Conservation (phyloP, 2,888 invertebrate species). For the Pterobdella sp. region DNA sequence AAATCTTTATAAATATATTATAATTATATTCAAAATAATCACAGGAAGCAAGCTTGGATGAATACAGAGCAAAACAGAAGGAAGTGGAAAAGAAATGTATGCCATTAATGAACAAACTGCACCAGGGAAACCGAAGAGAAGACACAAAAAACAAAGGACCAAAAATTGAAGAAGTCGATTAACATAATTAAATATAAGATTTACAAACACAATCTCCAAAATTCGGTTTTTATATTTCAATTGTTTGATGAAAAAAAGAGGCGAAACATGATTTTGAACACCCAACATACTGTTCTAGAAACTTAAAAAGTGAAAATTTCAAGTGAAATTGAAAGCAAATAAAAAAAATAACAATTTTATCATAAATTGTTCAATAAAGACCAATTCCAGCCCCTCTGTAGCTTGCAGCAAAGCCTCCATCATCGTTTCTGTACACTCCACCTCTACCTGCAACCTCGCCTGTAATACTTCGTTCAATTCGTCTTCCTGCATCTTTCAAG, state of each 20-base stretch:
- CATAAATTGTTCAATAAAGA: too few relatives aligned
- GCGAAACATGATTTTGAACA: too few relatives aligned
- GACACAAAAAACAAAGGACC: slow-evolving; percentile 22
- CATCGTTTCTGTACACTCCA: neutral
- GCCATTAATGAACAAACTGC: slow-evolving; percentile 87
- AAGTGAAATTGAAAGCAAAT: too few relatives aligned
- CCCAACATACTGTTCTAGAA: too few relatives aligned
- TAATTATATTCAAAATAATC: neutral
- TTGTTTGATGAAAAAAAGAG: too few relatives aligned
- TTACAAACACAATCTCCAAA: too few relatives aligned
- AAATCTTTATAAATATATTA: neutral
- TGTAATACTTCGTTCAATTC: neutral
- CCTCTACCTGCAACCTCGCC: neutral
- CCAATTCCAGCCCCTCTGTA: slow-evolving; percentile 9
- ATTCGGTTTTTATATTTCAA: too few relatives aligned
- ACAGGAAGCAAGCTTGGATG: slow-evolving; percentile 76
- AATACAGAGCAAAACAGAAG: slow-evolving; percentile 88
- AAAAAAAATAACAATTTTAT: too few relatives aligned
- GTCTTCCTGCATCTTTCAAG: neutral
- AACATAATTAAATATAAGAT: neutral
- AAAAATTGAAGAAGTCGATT: slow-evolving; percentile 31
- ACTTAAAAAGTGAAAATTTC: too few relatives aligned
- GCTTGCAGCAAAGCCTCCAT: neutral
- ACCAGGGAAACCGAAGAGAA: slow-evolving; percentile 59
- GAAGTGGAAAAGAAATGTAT: slow-evolving; percentile 83